These are phyloP conservation scores for Morelia viridis DNA, from an alignment of 2,797 vertebrate genomes.

Conservation along the genomic window DNA sequence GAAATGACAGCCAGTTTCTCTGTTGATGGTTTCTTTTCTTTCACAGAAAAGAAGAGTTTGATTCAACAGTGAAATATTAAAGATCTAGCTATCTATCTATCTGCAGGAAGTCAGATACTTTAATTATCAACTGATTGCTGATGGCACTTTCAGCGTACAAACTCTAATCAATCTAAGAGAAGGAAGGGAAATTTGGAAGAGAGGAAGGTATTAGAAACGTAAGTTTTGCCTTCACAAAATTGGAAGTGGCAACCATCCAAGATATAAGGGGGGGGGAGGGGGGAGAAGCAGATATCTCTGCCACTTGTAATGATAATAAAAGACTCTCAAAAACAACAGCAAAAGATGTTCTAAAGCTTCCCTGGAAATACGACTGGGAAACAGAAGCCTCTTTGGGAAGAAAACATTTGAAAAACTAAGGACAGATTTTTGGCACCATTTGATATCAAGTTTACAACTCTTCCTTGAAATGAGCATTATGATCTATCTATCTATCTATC, in stretches of 20 bases:
- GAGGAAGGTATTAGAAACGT: background rate
- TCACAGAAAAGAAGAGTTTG: background rate
- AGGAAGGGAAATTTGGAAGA: no score
- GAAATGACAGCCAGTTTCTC: constrained; percentile 3
- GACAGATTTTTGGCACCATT: no score
- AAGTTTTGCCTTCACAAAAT: background rate
- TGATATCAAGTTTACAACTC: no score
- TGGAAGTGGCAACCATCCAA: background rate
- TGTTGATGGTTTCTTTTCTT: background rate
- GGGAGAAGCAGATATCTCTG: background rate
- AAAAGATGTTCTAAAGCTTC: background rate
- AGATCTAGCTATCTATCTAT: background rate
- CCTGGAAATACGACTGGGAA: background rate
- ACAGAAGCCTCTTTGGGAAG: no score
- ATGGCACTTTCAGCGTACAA: background rate
- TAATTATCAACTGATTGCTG: background rate
- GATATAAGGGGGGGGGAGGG: background rate
- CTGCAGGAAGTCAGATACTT: background rate
- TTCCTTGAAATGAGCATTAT: no score
- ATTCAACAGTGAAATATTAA: constrained; percentile 9
- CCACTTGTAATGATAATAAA: background rate
- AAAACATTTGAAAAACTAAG: no score
- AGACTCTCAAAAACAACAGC: background rate
- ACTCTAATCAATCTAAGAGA: background rate
- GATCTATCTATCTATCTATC: no score